phyloP scores from a whole-genome alignment of 1,140 invertebrate genomes.

The Artemia franciscana region DNA sequence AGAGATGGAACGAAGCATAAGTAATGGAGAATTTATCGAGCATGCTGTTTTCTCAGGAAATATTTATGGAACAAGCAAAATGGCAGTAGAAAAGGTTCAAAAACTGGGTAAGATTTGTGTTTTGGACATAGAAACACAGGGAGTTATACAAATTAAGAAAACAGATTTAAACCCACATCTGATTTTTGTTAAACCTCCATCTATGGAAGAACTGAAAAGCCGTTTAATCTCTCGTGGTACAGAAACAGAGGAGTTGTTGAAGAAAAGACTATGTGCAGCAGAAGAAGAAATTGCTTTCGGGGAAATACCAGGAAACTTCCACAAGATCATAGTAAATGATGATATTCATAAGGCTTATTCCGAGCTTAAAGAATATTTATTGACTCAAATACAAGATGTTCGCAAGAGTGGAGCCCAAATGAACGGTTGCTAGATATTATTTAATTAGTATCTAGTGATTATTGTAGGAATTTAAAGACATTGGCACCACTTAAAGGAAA shows the following conservation, averaged over 20 bases:
- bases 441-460: no score
- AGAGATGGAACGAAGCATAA: conserved; percentile 51
- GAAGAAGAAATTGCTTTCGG: conserved; percentile 52
- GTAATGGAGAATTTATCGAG: conserved; percentile 72
- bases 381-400: conserved; percentile 27
- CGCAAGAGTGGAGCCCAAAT: no score
- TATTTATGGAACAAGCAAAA: conserved; percentile 86
- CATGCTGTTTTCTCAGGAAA: conserved; percentile 76
- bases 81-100: conserved; percentile 55
- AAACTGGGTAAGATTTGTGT: conserved; percentile 65
- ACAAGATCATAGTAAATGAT: conserved; percentile 76
- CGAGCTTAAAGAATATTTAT: conserved; percentile 44
- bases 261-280: conserved; percentile 45
- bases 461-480: no score
- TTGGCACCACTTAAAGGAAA: no score
- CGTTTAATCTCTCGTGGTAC: conserved; percentile 53
- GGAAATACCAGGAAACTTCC: conserved; percentile 54
- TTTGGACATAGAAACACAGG: conserved; percentile 87
- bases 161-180: conserved; percentile 57
- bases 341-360: conserved; percentile 65
- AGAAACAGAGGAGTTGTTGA: conserved; percentile 65
- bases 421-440: no score
- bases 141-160: conserved; percentile 72
- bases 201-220: conserved; percentile 46
- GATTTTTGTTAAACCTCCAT: conserved; percentile 85